Conservation (phyloP, 1,140 invertebrate genomes). For the Ceratitis capitata region DNA sequence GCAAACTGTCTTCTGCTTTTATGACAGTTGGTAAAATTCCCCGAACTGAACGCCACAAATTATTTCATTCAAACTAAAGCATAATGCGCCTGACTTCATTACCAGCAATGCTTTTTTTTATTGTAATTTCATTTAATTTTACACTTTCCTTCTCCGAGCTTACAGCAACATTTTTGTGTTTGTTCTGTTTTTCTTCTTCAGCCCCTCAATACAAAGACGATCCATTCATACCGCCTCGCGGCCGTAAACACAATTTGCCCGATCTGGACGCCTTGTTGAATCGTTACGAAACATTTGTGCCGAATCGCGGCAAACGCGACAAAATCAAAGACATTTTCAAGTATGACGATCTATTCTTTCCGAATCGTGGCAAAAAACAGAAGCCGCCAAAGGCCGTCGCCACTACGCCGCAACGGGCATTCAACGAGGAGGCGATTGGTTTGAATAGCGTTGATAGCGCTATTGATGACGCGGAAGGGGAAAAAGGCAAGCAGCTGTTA, state of each 20-base stretch:
- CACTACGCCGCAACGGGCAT: neutral
- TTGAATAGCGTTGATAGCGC: neutral
- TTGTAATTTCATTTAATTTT: neutral
- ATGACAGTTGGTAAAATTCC: neutral
- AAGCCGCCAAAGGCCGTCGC: neutral
- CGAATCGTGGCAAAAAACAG: slow-evolving; percentile 62
- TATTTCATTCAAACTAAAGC: slow-evolving; percentile 28
- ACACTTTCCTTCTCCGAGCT: neutral
- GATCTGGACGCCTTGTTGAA: slow-evolving; percentile 54
- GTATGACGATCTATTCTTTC: slow-evolving; percentile 62
- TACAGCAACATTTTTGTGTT: neutral
- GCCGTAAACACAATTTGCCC: slow-evolving; percentile 58
- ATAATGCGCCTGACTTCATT: neutral
- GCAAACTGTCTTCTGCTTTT: neutral
- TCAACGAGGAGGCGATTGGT: neutral
- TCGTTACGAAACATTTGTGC: slow-evolving; percentile 59
- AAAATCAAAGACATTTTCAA: slow-evolving; percentile 64
- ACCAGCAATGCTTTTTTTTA: neutral
- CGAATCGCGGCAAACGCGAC: slow-evolving; percentile 61
- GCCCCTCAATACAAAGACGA: slow-evolving; percentile 47
- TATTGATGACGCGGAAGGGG: neutral
- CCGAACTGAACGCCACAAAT: neutral
- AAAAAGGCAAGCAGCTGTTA: neutral
- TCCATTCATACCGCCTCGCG: slow-evolving; percentile 61
- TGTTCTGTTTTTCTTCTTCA: neutral